Conservation (phyloP, 2,113 vertebrate species). For the Orientallactaga bullata region DNA sequence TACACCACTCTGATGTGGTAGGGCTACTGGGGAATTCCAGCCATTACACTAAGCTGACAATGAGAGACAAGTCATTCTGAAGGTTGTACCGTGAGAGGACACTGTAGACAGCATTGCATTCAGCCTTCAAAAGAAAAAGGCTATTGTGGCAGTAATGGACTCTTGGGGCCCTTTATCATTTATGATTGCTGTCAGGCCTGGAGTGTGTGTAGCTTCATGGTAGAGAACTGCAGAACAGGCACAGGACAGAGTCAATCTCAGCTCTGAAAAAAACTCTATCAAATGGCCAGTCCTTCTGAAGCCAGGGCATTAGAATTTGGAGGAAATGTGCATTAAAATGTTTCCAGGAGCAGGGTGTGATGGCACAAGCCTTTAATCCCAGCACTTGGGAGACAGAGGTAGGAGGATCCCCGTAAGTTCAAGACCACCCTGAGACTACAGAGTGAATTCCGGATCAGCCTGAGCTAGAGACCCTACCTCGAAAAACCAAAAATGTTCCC, state of each 20-base stretch:
- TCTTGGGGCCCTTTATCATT: background rate
- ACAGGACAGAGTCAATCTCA: background rate
- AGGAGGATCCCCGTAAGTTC: too few species aligned
- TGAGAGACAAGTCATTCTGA: background rate
- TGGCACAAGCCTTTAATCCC: too few species aligned
- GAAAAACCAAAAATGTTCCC: too few species aligned
- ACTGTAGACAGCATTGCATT: background rate
- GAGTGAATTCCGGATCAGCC: too few species aligned
- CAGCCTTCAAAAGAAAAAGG: constrained; percentile 26
- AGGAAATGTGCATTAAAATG: background rate
- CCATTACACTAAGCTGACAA: background rate
- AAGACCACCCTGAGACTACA: too few species aligned
- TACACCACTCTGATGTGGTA: background rate
- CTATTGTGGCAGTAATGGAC: background rate
- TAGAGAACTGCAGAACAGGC: background rate
- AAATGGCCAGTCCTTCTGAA: background rate
- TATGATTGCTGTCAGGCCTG: background rate
- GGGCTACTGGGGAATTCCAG: background rate
- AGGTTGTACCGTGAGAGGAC: background rate
- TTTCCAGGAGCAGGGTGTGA: too few species aligned
- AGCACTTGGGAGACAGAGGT: too few species aligned
- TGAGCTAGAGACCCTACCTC: too few species aligned
- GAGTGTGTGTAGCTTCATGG: background rate
- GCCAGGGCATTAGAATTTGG: background rate
- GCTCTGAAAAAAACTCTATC: background rate